A percentile compares a stretch with the other conserved stretches of the same genome.
Conservation (phyloP, 2,888 invertebrate genomes). For the Labia minor region DNA sequence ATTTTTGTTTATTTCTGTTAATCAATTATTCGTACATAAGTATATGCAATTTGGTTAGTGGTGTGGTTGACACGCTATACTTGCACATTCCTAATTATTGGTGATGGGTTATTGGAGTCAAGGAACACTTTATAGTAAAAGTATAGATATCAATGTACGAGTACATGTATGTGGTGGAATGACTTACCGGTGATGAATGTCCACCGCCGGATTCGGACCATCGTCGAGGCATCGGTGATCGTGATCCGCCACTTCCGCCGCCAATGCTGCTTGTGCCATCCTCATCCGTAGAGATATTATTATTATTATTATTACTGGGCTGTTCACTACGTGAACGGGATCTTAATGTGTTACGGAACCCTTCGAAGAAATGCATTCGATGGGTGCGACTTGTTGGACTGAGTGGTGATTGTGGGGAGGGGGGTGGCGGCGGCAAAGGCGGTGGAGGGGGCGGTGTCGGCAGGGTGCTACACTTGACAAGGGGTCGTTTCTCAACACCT, state of each 20-base stretch:
- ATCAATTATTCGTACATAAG: too few relatives aligned
- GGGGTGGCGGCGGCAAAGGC: conserved; percentile 9
- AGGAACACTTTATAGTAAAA: too few relatives aligned
- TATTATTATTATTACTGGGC: conserved; percentile 20
- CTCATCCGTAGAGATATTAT: conserved; percentile 21
- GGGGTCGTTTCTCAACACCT: conserved; percentile 16
- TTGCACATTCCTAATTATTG: too few relatives aligned
- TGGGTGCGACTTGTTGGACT: conserved; percentile 23
- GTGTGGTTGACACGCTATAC: too few relatives aligned
- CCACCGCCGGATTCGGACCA: conserved; percentile 38
- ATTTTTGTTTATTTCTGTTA: too few relatives aligned
- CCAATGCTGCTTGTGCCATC: conserved; percentile 1
- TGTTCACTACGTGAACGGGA: conserved; percentile 42
- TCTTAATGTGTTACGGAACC: conserved; percentile 49
- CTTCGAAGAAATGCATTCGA: conserved; percentile 44
- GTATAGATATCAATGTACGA: neutral
- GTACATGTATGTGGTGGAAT: too few relatives aligned
- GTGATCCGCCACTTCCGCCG: conserved; percentile 26
- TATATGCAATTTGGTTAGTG: too few relatives aligned
- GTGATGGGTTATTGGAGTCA: too few relatives aligned
- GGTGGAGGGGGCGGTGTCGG: conserved; percentile 2
- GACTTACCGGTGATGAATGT: neutral
- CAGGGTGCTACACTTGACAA: conserved; percentile 20
- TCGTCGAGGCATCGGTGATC: conserved; percentile 32
- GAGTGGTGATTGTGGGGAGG: conserved; percentile 31